Evolutionary conservation across 2,888 invertebrate species (phyloP).

Genomic region (Andrena dorsata): DNA sequence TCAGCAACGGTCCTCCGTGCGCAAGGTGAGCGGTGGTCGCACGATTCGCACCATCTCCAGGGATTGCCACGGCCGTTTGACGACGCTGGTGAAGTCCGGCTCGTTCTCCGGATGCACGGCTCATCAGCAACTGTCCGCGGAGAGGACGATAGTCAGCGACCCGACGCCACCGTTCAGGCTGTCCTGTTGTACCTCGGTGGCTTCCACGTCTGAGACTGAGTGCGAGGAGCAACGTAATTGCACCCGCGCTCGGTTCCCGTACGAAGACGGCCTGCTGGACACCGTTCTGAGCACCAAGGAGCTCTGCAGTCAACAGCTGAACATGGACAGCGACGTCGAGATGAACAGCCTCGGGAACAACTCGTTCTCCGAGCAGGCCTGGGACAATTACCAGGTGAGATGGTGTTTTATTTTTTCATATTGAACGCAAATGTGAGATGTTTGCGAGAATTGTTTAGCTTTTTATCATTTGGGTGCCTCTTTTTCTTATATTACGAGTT

Average conservation of each 20-base stretch:
- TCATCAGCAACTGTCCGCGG: slow-evolving; percentile 84
- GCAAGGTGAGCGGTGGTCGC: slow-evolving; percentile 69
- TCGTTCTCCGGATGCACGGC: slow-evolving; percentile 90
- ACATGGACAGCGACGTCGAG: slow-evolving; percentile 88
- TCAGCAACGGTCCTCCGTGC: slow-evolving; percentile 78
- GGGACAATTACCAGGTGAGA: slow-evolving; percentile 96
- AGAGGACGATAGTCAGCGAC: slow-evolving; percentile 88
- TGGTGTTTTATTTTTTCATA: background rate
- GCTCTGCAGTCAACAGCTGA: slow-evolving; percentile 72
- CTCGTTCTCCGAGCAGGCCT: slow-evolving; percentile 95
- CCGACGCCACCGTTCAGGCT: slow-evolving; percentile 87
- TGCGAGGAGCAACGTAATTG: slow-evolving; percentile 77
- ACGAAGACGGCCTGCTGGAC: slow-evolving; percentile 76
- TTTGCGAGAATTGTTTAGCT: background rate
- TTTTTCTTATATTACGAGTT: background rate
- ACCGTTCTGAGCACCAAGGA: slow-evolving; percentile 75
- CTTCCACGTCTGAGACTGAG: slow-evolving; percentile 83
- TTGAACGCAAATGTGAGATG: background rate
- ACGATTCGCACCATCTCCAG: slow-evolving; percentile 72
- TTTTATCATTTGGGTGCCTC: background rate
- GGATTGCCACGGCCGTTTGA: slow-evolving; percentile 80
- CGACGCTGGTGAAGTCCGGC: slow-evolving; percentile 89
- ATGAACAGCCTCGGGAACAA: slow-evolving; percentile 87
- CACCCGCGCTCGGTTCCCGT: slow-evolving; percentile 68
- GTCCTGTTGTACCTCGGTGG: slow-evolving; percentile 82